Percentiles rank a stretch among this genome's conserved stretches.
Evolutionary conservation across 2,113 vertebrate genomes (phyloP).

Genomic region (Bombycilla garrulus): DNA sequence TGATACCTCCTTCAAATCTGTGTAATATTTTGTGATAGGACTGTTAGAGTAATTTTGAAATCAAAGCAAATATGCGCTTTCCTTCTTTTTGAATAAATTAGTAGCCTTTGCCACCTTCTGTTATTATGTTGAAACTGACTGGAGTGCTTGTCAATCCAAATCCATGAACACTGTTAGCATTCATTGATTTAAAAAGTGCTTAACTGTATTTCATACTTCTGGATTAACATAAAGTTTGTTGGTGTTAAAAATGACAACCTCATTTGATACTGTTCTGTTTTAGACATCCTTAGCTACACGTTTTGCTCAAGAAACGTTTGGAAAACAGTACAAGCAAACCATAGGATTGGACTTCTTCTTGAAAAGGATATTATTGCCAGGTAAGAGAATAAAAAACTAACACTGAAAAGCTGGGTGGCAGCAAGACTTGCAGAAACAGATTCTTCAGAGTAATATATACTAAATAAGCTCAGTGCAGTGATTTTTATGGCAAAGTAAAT

Average conservation of each 20-base stretch:
- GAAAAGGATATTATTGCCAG: constrained; percentile 96
- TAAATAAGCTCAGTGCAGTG: not conserved
- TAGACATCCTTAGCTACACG: constrained; percentile 94
- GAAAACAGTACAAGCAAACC: constrained; percentile 99
- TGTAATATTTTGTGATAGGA: not conserved
- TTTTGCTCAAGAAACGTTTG: constrained; percentile 98
- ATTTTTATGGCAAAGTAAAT: constrained; percentile 1
- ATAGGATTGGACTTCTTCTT: constrained; percentile 99
- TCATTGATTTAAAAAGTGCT: not conserved
- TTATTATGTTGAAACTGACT: not conserved
- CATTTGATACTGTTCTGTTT: constrained; percentile 72
- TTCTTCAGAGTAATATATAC: not conserved
- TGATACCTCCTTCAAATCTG: not conserved
- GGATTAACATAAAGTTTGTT: not conserved
- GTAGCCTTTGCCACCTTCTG: not conserved
- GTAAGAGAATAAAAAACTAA: constrained; percentile 78
- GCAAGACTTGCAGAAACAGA: not conserved
- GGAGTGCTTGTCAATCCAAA: not conserved
- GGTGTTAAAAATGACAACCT: constrained; percentile 57
- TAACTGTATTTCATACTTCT: constrained; percentile 31
- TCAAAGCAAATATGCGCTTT: not conserved
- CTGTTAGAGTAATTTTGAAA: not conserved
- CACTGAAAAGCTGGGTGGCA: not conserved
- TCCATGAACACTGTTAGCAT: not conserved
- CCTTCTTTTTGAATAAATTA: not conserved